Evolutionary conservation across 2,797 vertebrate species (phyloP), one percentile per base, ranked within the genome.

Genomic region (Bucorvus abyssinicus): DNA sequence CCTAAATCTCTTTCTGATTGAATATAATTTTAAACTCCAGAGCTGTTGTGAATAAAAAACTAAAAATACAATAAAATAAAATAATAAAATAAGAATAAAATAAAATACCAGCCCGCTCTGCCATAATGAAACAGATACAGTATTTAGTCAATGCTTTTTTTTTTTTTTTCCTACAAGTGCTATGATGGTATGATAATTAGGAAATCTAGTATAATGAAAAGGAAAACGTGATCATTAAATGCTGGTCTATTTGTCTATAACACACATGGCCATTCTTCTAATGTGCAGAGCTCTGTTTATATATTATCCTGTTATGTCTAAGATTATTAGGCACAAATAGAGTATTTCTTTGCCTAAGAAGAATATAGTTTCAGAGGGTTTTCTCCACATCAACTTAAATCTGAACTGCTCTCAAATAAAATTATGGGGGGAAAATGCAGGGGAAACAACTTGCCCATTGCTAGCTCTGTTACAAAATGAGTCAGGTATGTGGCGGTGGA

Each of bases 351-450:
- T 9, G 1, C 5, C 8, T 38, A 44, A 64, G 26, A 86, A 7
- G 8, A 78, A 64, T 7, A 10, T 7, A 7, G 15, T 68, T 91
- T 81, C 30, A 96, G 82, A 96, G 69, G 96, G 14, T 90, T 97
- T 65, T 93, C 61, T 76, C 24, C 32, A 14, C 23, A 93, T 83
- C 47, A 77, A 63, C 92, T 87, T 95, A 94, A 91, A 95, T 95
- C 71, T 96, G 47, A 87, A 60, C 44, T 75, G 23, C 65, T 96
- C 97, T 97, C 92, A 96, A 92, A 96, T 95, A 91, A 97, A 97
- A 97, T 96, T 96, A 94, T 56, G 78, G 78, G 7, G 64, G 36
- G 12, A 12, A 96, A 97, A 97, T 93, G 71, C 63, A 90, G 73
- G 55, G 53, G 59, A 96, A 98, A 97, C 96, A 4, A 79, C 80